phyloP scores from a whole-genome alignment of 2,888 invertebrate species.

The Stramonita haemastoma region DNA sequence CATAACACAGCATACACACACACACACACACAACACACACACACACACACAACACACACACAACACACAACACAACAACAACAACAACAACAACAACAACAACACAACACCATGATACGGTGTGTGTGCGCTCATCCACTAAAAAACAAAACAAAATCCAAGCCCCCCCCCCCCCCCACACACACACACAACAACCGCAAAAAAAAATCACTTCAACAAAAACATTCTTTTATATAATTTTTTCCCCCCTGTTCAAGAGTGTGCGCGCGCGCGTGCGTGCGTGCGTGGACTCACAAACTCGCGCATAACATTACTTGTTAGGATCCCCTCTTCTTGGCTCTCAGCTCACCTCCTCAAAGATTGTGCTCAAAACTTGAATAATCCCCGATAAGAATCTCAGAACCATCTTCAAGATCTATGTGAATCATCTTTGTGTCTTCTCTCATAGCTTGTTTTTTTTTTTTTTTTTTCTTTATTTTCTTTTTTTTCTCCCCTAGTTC shows the following conservation, averaged over 20 bases:
- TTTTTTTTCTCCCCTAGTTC: background rate
- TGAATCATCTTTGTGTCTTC: background rate
- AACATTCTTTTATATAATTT: too few species aligned
- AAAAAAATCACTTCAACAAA: too few species aligned
- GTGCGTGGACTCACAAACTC: background rate
- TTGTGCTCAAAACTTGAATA: too few species aligned
- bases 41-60: constrained; percentile 20
- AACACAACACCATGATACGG: constrained; percentile 13
- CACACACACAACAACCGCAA: too few species aligned
- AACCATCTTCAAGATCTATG: too few species aligned
- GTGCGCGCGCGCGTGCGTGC: background rate
- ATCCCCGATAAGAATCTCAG: too few species aligned
- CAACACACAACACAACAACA: constrained; percentile 22
- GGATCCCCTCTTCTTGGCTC: too few species aligned
- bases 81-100: background rate
- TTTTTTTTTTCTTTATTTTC: background rate
- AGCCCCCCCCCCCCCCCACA: too few species aligned
- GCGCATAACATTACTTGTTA: background rate
- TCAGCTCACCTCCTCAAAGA: too few species aligned
- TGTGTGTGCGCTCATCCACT: too few species aligned
- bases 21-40: constrained; percentile 13
- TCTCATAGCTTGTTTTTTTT: background rate
- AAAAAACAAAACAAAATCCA: too few species aligned
- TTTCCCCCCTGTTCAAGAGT: too few species aligned
- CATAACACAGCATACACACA: background rate